Base-by-base conservation (phyloP, 2,113 vertebrate genomes). In the Paedocypris sp. region DNA sequence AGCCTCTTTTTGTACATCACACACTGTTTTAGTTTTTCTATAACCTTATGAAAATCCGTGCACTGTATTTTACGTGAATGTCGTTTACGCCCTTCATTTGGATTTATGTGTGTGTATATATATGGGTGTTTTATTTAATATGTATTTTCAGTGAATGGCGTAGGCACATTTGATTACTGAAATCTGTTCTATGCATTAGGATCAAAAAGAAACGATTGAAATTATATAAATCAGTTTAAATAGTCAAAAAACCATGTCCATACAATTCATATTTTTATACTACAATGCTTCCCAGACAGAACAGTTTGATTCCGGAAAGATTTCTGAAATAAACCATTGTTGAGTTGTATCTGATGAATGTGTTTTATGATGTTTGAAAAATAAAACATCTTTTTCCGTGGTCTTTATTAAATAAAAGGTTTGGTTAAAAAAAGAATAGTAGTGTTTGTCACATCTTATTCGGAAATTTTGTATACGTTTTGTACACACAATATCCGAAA, bases 361-460 rank as follows among this genome's bases (percentile, higher is more conserved):
- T 43, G 26, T 42, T 39, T 1, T 28, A 15, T 29, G 31, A 58
- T 41, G 13, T 56, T 38, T 51, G 26, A 15, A 19, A 49, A 29
- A n/a, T n/a, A n/a, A 43, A 0, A 22, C 29, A 32, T 51, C 16
- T 59, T 41, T 70, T 7, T 12, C 56, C 5, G 15, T 38, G 19
- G 52, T 42, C 8, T 66, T 62, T 66, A 11, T 20, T 46, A 29
- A 66, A 70, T 45, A 16, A 38, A 62, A 51, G 28, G 18, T 66
- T 70, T 70, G 38, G 3, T 47, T 62, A 62, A 39, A 38, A 64
- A 33, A 33, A 11, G n/a, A n/a, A n/a, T n/a, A n/a, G n/a, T n/a
- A n/a, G n/a, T n/a, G n/a, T n/a, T n/a, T n/a, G n/a, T n/a, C n/a
- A n/a, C n/a, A n/a, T n/a, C n/a, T n/a, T n/a, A n/a, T n/a, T n/a